Base-by-base conservation (phyloP, 2,797 vertebrate genomes). In the Eidolon dupreanum region DNA sequence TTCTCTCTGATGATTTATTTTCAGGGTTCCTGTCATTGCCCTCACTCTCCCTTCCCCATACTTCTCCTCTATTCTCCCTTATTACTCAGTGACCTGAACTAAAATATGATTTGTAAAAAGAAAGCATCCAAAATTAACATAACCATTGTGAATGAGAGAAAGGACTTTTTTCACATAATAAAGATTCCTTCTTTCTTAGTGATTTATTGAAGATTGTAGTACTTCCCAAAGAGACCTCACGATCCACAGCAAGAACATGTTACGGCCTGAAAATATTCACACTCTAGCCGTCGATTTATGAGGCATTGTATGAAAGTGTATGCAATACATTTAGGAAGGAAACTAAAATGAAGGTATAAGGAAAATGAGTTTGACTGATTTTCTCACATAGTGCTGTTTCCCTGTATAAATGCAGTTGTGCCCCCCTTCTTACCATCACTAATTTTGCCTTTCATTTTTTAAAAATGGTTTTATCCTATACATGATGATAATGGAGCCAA, bases 261-360 rank as follows among this genome's bases (percentile, higher is more conserved):
- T 92, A 95, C 96, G 90, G 95, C 93, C 90, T 22, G 94, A 86
- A 97, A 97, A 97, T 97, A 96, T 96, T 98, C 97, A 97, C 94
- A 92, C 55, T 97, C 73, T 82, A 97, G 96, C 97, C 74, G 96
- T 90, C 98, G 98, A 73, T 65, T 75, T 59, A 98, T 98, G 98
- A 98, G 98, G 98, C 74, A 98, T 98, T 98, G 96, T 97, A 93
- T 46, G 49, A 43, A 75, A 51, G 8, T 46, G 13, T 63, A 57
- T 97, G 97, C 95, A 88, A 96, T 98, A 77, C 96, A 97, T 97
- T 97, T 98, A 98, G 98, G 97, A 98, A 98, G 97, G 95, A 98
- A 98, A 98, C 94, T 96, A 94, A 98, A 98, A 98, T 97, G 97
- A 98, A 98, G 97, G 98, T 98, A 96, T 98, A 96, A 96, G 95